Evolutionary conservation across 2,797 vertebrate species (phyloP).

Genomic region (Semotilus atromaculatus): DNA sequence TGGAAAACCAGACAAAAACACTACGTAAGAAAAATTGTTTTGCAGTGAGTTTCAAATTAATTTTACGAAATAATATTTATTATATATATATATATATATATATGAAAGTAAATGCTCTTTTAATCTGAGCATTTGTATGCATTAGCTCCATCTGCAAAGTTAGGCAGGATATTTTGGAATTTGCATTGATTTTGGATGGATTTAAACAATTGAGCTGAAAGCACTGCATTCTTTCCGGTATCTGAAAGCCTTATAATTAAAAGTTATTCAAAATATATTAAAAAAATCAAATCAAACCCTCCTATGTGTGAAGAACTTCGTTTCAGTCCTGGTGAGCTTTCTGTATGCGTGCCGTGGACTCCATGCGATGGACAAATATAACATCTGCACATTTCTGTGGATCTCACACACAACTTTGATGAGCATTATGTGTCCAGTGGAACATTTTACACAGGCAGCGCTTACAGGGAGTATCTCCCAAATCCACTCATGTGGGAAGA

Average conservation of each 20-base stretch:
- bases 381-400: constrained; percentile 19
- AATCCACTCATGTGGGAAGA: constrained; percentile 63
- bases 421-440: constrained; percentile 19
- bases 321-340: not conserved
- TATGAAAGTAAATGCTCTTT: not conserved
- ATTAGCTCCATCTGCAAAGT: not conserved
- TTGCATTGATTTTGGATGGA: not conserved
- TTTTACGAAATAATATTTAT: too few species aligned
- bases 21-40: not conserved
- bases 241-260: not conserved
- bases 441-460: constrained; percentile 42
- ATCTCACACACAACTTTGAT: constrained; percentile 9
- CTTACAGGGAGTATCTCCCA: constrained; percentile 43
- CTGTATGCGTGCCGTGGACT: not conserved
- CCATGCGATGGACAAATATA: not conserved
- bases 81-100: too few species aligned
- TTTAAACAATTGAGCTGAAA: not conserved
- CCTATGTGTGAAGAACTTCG: not conserved
- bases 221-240: not conserved
- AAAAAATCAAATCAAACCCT: not conserved
- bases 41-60: too few species aligned
- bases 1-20: not conserved
- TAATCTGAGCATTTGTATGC: not conserved
- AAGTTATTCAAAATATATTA: not conserved
- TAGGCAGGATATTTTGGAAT: not conserved